Evolutionary conservation across 2,888 invertebrate genomes (phyloP).

Genomic region (Mythimna lalbum): DNA sequence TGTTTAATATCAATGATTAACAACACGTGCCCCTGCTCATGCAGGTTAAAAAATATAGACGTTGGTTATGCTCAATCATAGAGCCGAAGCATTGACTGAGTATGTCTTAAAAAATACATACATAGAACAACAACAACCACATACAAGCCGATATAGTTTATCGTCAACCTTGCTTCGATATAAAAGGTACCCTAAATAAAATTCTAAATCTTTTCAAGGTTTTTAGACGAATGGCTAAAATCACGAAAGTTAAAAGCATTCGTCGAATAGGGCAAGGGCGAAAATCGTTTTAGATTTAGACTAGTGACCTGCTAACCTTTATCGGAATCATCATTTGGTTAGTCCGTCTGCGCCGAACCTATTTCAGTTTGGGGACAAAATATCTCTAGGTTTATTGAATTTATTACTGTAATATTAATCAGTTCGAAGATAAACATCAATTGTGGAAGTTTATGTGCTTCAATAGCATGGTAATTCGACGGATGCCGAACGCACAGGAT

Average conservation of each 20-base stretch:
- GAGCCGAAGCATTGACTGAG: background rate
- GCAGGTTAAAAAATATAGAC: background rate
- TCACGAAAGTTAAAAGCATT: background rate
- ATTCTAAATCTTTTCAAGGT: background rate
- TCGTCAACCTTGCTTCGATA: background rate
- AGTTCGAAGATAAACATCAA: background rate
- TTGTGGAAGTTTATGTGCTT: background rate
- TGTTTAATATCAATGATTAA: too few relatives aligned
- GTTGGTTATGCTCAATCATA: background rate
- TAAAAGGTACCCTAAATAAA: background rate
- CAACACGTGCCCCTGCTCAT: too few relatives aligned
- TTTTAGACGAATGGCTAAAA: background rate
- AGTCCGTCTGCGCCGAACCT: background rate
- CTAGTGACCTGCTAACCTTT: constrained; percentile 8
- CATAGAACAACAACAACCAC: too few relatives aligned
- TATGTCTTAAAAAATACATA: background rate
- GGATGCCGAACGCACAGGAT: too few relatives aligned
- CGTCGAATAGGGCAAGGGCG: background rate
- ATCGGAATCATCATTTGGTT: constrained; percentile 1
- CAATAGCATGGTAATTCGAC: too few relatives aligned
- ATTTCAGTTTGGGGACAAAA: background rate
- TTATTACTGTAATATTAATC: background rate
- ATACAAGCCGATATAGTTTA: too few relatives aligned
- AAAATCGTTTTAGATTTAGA: background rate
- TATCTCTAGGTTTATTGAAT: constrained; percentile 1